Evolutionary conservation across 2,113 vertebrate genomes (phyloP), one percentile per base, ranked within the genome.

Genomic region (Cyphotilapia sp.): DNA sequence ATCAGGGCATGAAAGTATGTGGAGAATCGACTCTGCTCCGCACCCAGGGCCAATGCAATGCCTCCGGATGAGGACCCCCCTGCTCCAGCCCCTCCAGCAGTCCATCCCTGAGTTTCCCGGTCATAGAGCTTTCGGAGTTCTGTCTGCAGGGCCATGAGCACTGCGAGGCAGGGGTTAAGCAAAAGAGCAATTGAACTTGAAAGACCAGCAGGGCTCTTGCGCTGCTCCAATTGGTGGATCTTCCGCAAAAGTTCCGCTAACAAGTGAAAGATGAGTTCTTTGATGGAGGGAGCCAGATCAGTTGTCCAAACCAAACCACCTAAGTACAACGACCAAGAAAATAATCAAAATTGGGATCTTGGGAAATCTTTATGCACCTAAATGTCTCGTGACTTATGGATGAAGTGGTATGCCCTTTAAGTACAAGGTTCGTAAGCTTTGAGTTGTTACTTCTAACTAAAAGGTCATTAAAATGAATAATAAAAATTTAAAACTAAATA

Each of bases 281-380:
- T 99, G 93, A 99, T 97, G 2, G 97, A 97, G 0, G 98, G 97
- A 2, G 99, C 97, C 95, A 98, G 96, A 95, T 99, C 98, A 0
- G 98, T 99, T 8, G 97, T 98, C 99, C 99, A 99, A 59, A 99
- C 96, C 86, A 99, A 97, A 85, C 98, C 98, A 42, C 98, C 99
- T 99, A 69, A 63, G 19, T 74, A 71, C 40, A 80, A 49, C 10
- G 8, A 85, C 5, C 80, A 2, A 51, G 22, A 86, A 69, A 82
- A 82, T 12, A 51, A 2, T 57, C 8, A 80, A 80, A 57, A 17
- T 3, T 69, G 9, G 11, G 8, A 71, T 87, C 5, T 31, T 29
- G 42, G 19, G 2, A 82, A 57, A 54, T 47, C 16, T 47, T 10
- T n/a, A 13, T 31, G 42, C 4, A 29, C 4, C 71, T 1, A 49